phyloP scores from a whole-genome alignment of 1,140 invertebrate species.

The Samia ricini region DNA sequence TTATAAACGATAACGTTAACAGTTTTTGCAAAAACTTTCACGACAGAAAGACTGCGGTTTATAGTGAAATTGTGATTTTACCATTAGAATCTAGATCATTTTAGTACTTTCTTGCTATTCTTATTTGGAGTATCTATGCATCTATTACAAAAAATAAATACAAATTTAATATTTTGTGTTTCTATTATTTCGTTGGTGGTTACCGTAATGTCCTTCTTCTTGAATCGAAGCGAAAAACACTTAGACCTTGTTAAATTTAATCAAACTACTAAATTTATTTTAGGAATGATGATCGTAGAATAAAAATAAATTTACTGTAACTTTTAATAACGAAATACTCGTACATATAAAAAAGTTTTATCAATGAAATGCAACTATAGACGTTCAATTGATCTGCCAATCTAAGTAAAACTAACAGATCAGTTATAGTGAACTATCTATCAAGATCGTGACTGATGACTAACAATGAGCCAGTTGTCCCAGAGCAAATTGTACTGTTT shows the following conservation, averaged over 20 bases:
- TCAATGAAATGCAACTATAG: not conserved
- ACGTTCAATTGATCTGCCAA: slow-evolving; percentile 20
- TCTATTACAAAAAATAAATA: no score
- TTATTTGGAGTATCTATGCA: no score
- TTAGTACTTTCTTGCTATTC: not conserved
- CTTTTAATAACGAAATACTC: not conserved
- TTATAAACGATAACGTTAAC: slow-evolving; percentile 18
- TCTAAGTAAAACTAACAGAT: slow-evolving; percentile 27
- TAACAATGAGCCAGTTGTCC: slow-evolving; percentile 43
- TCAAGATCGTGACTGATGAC: slow-evolving; percentile 49
- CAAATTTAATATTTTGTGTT: no score
- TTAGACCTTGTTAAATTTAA: no score
- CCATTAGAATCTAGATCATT: not conserved
- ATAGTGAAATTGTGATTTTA: slow-evolving; percentile 12
- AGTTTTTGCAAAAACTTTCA: slow-evolving; percentile 22
- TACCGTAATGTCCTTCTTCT: no score
- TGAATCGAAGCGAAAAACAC: no score
- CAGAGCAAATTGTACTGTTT: slow-evolving; percentile 34
- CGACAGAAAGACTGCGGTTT: slow-evolving; percentile 21
- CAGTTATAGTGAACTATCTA: slow-evolving; percentile 52
- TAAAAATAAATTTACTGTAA: not conserved
- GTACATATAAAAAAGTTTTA: not conserved
- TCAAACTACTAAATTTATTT: not conserved
- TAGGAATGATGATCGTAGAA: not conserved
- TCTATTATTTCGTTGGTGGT: no score